These are phyloP conservation scores for Sylvia atricapilla DNA, from an alignment of 2,113 vertebrate genomes.

Conservation along the genomic window DNA sequence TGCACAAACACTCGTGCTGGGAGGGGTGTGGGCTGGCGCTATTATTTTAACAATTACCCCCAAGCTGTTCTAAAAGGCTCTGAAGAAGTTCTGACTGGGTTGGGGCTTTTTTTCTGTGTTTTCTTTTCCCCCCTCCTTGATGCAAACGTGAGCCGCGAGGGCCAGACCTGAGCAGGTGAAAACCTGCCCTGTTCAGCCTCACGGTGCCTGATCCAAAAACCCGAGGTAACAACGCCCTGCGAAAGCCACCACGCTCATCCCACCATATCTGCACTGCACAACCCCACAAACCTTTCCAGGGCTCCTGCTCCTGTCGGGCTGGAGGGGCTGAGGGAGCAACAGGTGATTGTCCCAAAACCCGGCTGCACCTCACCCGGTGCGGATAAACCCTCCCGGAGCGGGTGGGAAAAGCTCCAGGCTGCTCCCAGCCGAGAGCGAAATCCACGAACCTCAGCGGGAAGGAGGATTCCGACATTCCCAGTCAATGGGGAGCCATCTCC, in stretches of 20 bases:
- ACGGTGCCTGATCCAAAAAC: neutral
- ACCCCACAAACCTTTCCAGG: neutral
- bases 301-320: neutral
- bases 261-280: neutral
- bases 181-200: constrained; percentile 1
- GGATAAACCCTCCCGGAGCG: neutral
- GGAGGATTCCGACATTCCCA: neutral
- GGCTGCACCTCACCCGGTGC: neutral
- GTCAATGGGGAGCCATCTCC: neutral
- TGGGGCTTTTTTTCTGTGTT: neutral
- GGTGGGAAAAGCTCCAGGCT: accelerated
- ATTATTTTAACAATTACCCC: neutral
- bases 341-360: neutral
- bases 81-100: neutral
- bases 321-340: constrained; percentile 13
- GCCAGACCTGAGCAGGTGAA: neutral
- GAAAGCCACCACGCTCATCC: neutral
- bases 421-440: neutral
- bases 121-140: accelerated
- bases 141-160: neutral
- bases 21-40: neutral
- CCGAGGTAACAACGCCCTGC: constrained; percentile 9
- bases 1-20: neutral
- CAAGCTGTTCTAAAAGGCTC: neutral
- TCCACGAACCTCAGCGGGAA: accelerated